phyloP scores from a whole-genome alignment of 92 coral and sea anemone species.

The Umimayanthus kanabou region DNA sequence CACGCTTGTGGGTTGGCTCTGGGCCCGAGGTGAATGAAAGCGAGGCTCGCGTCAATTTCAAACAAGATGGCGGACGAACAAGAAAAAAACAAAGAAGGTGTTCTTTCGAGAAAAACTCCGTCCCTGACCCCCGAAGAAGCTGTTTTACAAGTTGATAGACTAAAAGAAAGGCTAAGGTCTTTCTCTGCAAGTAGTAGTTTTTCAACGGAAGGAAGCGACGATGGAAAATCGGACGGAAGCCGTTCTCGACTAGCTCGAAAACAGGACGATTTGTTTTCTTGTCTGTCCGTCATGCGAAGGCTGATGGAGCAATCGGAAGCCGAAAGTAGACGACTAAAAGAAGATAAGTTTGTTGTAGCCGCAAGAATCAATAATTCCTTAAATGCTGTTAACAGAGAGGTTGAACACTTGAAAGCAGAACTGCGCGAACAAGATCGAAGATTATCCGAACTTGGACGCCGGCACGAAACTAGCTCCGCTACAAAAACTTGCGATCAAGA shows the following conservation, averaged over 20 bases:
- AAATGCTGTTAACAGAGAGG: slow-evolving; percentile 93
- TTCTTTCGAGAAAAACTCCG: slow-evolving; percentile 48
- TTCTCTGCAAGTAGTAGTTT: slow-evolving; percentile 67
- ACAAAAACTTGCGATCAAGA: slow-evolving; percentile 28
- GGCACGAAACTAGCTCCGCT: background rate
- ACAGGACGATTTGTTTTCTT: slow-evolving; percentile 89
- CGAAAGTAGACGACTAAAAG: slow-evolving; percentile 91
- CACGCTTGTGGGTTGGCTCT: background rate
- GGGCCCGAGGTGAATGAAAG: slow-evolving; percentile 30
- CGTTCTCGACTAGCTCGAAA: slow-evolving; percentile 66
- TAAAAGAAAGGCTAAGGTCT: slow-evolving; percentile 72
- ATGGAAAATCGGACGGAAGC: slow-evolving; percentile 61
- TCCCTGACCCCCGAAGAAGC: slow-evolving; percentile 68
- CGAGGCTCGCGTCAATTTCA: slow-evolving; percentile 77
- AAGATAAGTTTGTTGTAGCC: slow-evolving; percentile 89
- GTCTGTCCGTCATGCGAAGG: slow-evolving; percentile 94
- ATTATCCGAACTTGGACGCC: slow-evolving; percentile 67
- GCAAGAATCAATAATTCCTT: slow-evolving; percentile 88
- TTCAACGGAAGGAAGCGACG: slow-evolving; percentile 63
- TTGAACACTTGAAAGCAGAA: slow-evolving; percentile 88
- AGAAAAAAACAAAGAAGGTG: slow-evolving; percentile 12
- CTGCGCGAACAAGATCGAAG: slow-evolving; percentile 94
- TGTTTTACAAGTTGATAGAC: slow-evolving; percentile 68
- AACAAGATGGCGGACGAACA: slow-evolving; percentile 41
- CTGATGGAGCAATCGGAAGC: slow-evolving; percentile 97